Percentiles rank a stretch among this genome's conserved stretches.
These are phyloP conservation scores for Crossoptilon crossoptilon DNA, from an alignment of 2,797 vertebrate species.

Conservation along the genomic window DNA sequence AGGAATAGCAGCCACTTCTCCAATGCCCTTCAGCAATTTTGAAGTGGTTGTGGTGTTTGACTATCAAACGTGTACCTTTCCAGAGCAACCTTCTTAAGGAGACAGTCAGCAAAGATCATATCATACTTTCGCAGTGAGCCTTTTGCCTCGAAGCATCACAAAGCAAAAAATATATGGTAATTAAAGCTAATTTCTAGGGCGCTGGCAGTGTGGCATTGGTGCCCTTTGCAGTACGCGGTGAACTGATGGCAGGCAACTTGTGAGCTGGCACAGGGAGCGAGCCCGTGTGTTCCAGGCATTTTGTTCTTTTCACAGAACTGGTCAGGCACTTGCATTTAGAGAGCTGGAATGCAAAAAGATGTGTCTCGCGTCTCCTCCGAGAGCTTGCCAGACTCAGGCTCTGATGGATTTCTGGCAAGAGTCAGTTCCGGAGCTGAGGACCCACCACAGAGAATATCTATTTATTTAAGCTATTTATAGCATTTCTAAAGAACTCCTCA, in stretches of 20 bases:
- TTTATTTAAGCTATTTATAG: conserved; percentile 75
- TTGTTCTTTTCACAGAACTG: neutral
- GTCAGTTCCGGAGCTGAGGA: conserved; percentile 69
- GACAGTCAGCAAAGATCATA: neutral
- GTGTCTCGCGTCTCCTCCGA: conserved; percentile 50
- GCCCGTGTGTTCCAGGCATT: conserved; percentile 7
- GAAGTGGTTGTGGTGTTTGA: conserved; percentile 33
- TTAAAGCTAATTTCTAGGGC: neutral
- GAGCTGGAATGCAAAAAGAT: conserved; percentile 60
- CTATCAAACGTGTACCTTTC: conserved; percentile 39
- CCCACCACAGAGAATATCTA: conserved; percentile 73
- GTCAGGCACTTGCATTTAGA: conserved; percentile 45
- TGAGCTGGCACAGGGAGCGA: conserved; percentile 24
- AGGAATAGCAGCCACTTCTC: conserved; percentile 51
- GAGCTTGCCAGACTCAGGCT: conserved; percentile 64
- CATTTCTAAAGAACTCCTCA: conserved; percentile 69
- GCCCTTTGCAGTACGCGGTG: neutral
- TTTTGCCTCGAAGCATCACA: neutral
- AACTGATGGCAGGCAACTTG: conserved; percentile 24
- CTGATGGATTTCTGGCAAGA: conserved; percentile 74
- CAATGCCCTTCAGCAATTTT: conserved; percentile 56
- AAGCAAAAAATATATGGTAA: neutral
- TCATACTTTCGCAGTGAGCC: neutral
- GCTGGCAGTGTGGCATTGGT: neutral
- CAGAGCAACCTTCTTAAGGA: conserved; percentile 16